Evolutionary conservation across 2,113 vertebrate species (phyloP).

Genomic region (Oplegnathus fasciatus): DNA sequence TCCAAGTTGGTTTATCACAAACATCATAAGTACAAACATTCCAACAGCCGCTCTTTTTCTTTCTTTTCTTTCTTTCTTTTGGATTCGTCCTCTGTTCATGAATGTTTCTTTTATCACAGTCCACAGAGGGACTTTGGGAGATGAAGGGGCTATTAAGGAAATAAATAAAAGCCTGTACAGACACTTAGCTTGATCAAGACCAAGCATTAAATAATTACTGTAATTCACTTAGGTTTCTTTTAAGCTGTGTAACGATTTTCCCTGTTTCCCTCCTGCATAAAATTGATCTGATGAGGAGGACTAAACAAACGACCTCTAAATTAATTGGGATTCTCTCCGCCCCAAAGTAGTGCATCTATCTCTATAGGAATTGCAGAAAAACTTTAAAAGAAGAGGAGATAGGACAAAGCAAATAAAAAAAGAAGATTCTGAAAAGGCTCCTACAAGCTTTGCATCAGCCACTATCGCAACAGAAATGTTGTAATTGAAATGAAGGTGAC

Average conservation of each 20-base stretch:
- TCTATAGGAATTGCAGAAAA: slow-evolving; percentile 61
- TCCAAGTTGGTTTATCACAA: slow-evolving; percentile 18
- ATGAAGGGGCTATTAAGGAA: slow-evolving; percentile 78
- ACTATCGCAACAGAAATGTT: slow-evolving; percentile 16
- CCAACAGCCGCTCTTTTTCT: neutral
- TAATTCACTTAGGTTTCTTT: slow-evolving; percentile 83
- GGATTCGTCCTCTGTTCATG: slow-evolving; percentile 43
- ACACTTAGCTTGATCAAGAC: slow-evolving; percentile 83
- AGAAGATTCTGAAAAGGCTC: slow-evolving; percentile 33
- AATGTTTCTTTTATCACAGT: slow-evolving; percentile 72
- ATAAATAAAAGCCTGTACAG: slow-evolving; percentile 77
- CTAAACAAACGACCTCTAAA: slow-evolving; percentile 82
- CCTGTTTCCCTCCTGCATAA: slow-evolving; percentile 71
- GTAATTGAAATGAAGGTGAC: slow-evolving; percentile 59
- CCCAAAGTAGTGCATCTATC: slow-evolving; percentile 64
- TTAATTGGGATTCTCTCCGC: slow-evolving; percentile 75
- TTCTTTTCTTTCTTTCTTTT: too few relatives aligned
- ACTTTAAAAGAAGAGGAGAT: slow-evolving; percentile 66
- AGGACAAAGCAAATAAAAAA: slow-evolving; percentile 33
- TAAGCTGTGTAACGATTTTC: slow-evolving; percentile 80
- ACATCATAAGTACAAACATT: slow-evolving; percentile 4
- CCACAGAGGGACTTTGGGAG: slow-evolving; percentile 67
- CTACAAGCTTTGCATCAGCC: slow-evolving; percentile 44
- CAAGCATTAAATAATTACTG: slow-evolving; percentile 84
- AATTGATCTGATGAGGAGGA: slow-evolving; percentile 77